Evolutionary conservation across 2,113 vertebrate species (phyloP), one percentile per base, ranked within the genome.

Genomic region (Python bivittatus): DNA sequence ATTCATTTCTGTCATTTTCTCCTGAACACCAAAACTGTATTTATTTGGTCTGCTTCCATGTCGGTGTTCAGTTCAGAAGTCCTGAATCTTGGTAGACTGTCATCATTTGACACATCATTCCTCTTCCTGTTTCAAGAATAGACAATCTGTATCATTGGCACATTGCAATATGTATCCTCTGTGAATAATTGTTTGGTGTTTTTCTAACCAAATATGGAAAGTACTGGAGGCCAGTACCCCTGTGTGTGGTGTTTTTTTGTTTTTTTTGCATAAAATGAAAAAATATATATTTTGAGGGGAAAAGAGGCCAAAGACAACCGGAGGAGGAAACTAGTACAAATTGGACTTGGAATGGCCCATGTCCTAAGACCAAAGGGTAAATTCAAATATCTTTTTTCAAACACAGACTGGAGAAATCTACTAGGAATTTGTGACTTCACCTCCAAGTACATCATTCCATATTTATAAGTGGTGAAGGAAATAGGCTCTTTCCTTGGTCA

Each of bases 331-430:
- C 94, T 96, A 97, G 96, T 95, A 96, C 94, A 96, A 94, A 97
- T 98, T 96, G 97, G 96, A 97, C 96, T 97, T 96, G 96, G 96
- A 97, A 97, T 93, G 95, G 95, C 95, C 97, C 94, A 3, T 96
- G 96, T 96, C 93, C 96, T 92, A 96, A 97, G 97, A 97, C 98
- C 94, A 85, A 93, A 96, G 97, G 97, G 96, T 96, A 96, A 97
- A 97, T 98, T 97, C 96, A 98, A 97, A 96, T 97, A 90, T 90
- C 93, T 97, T 96, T 97, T 97, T 98, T 97, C 97, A 97, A 97
- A 97, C 97, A 96, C 95, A 95, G 97, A 84, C 94, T 94, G 60
- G 95, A 97, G 97, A 95, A 97, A 97, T 97, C 97, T 96, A 97
- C 95, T 95, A 96, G 94, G 96, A 95, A 96, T 95, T 92, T 91